Conservation (phyloP, 2,888 invertebrate genomes). For the Ganaspis brasiliensis region DNA sequence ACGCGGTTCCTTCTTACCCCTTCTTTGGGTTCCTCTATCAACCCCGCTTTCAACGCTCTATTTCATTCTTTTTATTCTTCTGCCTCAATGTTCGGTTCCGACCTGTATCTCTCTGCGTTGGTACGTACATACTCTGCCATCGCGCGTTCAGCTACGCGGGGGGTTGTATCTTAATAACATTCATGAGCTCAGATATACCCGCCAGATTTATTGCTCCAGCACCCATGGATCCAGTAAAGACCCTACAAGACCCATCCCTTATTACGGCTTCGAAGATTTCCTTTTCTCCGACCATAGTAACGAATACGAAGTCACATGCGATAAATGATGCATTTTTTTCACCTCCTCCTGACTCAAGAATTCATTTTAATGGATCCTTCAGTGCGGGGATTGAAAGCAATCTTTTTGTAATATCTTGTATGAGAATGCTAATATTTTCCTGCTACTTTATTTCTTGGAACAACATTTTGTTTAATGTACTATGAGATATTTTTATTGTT, state of each 20-base stretch:
- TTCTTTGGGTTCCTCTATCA: neutral
- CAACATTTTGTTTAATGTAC: too few species aligned
- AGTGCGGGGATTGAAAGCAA: too few species aligned
- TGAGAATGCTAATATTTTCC: too few species aligned
- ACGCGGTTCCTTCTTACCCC: slow-evolving; percentile 48
- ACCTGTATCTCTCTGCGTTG: slow-evolving; percentile 68
- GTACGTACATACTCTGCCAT: slow-evolving; percentile 66
- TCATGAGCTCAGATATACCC: slow-evolving; percentile 81
- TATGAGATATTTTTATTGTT: too few species aligned
- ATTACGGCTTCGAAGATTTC: slow-evolving; percentile 58
- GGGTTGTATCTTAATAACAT: slow-evolving; percentile 81
- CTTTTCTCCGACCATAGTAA: slow-evolving; percentile 54
- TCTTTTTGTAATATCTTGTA: too few species aligned
- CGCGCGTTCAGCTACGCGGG: slow-evolving; percentile 67
- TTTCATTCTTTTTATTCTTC: slow-evolving; percentile 27
- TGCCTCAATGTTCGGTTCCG: slow-evolving; percentile 43
- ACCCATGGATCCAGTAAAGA: slow-evolving; percentile 72
- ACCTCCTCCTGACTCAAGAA: neutral
- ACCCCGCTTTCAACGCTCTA: neutral
- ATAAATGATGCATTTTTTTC: neutral
- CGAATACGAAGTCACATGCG: slow-evolving; percentile 9
- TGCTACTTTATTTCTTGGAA: too few species aligned
- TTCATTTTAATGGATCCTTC: neutral
- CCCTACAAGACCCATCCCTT: slow-evolving; percentile 52
- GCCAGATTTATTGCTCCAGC: slow-evolving; percentile 80